These are phyloP conservation scores for Lasioglossum zephyrum DNA, from an alignment of 2,888 invertebrate species.

Conservation along the genomic window DNA sequence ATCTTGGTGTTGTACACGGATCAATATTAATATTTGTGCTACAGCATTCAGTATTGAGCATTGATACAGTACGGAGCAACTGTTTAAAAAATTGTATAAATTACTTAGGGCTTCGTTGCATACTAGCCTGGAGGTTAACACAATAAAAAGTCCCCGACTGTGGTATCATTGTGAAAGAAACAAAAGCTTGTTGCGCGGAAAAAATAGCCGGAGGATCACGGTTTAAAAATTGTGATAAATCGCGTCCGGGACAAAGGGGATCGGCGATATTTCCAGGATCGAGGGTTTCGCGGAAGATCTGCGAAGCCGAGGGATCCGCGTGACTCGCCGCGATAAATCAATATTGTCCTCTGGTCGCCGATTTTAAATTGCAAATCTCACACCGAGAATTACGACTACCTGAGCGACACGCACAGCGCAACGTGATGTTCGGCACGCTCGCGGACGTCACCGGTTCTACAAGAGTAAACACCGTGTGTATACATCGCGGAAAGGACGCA, in stretches of 20 bases:
- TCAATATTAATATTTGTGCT: too few species aligned
- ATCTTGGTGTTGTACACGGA: too few species aligned
- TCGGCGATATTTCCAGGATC: not conserved
- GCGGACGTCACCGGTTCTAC: not conserved
- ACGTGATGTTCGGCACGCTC: constrained; percentile 7
- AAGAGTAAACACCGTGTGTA: not conserved
- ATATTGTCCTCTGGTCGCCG: constrained; percentile 5
- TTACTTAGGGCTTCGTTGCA: not conserved
- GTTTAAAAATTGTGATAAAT: not conserved
- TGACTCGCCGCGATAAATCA: constrained; percentile 21
- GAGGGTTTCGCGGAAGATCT: not conserved
- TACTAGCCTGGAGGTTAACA: not conserved
- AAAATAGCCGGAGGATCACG: not conserved
- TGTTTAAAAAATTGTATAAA: not conserved
- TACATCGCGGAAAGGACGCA: not conserved
- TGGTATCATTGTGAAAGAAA: not conserved
- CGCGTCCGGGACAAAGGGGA: not conserved
- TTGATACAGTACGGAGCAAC: too few species aligned
- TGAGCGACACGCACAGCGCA: constrained; percentile 1
- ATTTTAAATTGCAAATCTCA: constrained; percentile 37
- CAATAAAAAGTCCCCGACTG: not conserved
- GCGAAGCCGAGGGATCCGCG: not conserved
- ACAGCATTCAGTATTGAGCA: too few species aligned
- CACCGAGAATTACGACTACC: constrained; percentile 1
- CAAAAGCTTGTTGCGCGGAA: not conserved